These are phyloP conservation scores for Ischnus inquisitorius DNA, from an alignment of 2,888 invertebrate species.

Conservation along the genomic window DNA sequence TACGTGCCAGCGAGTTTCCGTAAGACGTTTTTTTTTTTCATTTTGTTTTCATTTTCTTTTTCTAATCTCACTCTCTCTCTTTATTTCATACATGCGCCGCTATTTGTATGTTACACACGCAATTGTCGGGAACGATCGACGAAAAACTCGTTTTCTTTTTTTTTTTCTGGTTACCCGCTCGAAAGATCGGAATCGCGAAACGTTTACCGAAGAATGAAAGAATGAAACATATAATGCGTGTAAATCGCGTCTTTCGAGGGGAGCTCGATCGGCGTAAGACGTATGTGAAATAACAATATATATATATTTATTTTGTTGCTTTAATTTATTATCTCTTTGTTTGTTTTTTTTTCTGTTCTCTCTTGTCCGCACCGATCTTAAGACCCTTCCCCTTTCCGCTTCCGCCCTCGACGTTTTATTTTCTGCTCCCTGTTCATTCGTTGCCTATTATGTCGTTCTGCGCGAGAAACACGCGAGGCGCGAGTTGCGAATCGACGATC, in stretches of 20 bases:
- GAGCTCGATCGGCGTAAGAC: slow-evolving; percentile 74
- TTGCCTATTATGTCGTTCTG: not conserved
- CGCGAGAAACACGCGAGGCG: not conserved
- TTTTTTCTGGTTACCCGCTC: slow-evolving; percentile 34
- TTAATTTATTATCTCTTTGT: slow-evolving; percentile 76
- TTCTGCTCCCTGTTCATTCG: not conserved
- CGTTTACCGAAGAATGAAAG: slow-evolving; percentile 4
- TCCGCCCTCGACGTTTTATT: not conserved
- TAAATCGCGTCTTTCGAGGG: slow-evolving; percentile 52
- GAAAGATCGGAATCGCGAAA: slow-evolving; percentile 8
- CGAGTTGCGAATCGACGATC: slow-evolving; percentile 27
- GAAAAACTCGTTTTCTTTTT: slow-evolving; percentile 20
- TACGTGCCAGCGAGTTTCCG: slow-evolving; percentile 52
- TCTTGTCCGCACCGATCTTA: slow-evolving; percentile 2
- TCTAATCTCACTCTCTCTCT: slow-evolving; percentile 52
- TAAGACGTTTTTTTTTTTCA: slow-evolving; percentile 67
- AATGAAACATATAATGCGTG: slow-evolving; percentile 52
- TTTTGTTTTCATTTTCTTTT: slow-evolving; percentile 69
- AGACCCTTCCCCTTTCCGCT: not conserved
- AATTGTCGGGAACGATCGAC: slow-evolving; percentile 48
- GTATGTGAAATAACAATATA: slow-evolving; percentile 79
- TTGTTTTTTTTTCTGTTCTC: slow-evolving; percentile 51
- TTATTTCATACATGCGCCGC: slow-evolving; percentile 56
- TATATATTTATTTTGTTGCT: slow-evolving; percentile 81
- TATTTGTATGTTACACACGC: slow-evolving; percentile 12